Conservation (phyloP, 2,113 vertebrate species). For the Scomber japonicus region DNA sequence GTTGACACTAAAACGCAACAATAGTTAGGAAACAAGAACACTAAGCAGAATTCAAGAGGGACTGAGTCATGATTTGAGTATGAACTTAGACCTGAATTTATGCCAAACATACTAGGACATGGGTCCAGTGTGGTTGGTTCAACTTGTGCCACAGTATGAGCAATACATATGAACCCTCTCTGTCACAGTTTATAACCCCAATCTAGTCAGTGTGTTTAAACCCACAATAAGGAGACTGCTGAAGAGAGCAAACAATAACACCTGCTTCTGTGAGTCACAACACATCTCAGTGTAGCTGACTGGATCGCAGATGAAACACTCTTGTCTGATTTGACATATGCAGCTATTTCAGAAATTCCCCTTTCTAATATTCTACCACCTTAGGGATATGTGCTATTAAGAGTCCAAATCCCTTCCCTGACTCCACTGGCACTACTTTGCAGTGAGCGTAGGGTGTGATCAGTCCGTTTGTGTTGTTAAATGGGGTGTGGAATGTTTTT, state of each 20-base stretch:
- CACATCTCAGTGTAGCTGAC: conserved; percentile 44
- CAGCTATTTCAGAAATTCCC: conserved; percentile 43
- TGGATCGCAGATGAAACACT: conserved; percentile 35
- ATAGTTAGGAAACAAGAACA: background rate
- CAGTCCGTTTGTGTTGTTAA: conserved; percentile 66
- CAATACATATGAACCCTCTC: conserved; percentile 28
- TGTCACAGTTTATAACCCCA: conserved; percentile 29
- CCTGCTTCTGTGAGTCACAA: conserved; percentile 56
- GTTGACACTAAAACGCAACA: background rate
- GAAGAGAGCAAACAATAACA: conserved; percentile 61
- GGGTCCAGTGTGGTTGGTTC: conserved; percentile 17
- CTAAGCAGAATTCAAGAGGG: background rate
- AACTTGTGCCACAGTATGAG: background rate
- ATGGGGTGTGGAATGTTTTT: conserved; percentile 69
- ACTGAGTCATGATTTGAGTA: background rate
- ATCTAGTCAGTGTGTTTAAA: conserved; percentile 43
- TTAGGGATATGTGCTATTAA: conserved; percentile 43
- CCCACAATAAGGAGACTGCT: conserved; percentile 30
- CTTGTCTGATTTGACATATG: conserved; percentile 30
- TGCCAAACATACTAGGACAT: background rate
- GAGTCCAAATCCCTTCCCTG: conserved; percentile 27
- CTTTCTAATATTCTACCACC: conserved; percentile 45
- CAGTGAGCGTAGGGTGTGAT: conserved; percentile 46
- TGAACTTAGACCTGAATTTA: conserved; percentile 8
- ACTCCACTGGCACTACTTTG: conserved; percentile 45